Conservation (phyloP, 2,888 invertebrate species). For the Muschampia plurimacula region DNA sequence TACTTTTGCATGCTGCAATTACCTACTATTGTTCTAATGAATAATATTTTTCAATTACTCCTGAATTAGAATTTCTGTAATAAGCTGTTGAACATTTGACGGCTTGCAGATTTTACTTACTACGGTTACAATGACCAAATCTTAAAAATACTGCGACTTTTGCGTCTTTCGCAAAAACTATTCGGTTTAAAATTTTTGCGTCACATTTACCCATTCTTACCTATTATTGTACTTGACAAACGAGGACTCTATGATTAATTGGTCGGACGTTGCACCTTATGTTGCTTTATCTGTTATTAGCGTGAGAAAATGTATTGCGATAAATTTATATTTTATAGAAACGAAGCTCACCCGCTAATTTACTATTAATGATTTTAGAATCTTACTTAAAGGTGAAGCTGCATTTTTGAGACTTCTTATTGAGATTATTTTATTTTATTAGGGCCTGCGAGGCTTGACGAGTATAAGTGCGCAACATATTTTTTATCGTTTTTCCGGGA, state of each 20-base stretch:
- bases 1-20: too few relatives aligned
- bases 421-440: background rate
- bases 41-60: too few relatives aligned
- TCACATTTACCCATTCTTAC: conserved; percentile 22
- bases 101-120: background rate
- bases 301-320: conserved; percentile 34
- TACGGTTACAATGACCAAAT: background rate
- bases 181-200: conserved; percentile 14
- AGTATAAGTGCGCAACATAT: background rate
- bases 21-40: too few relatives aligned
- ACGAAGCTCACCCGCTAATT: conserved; percentile 6
- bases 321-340: conserved; percentile 16
- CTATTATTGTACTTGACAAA: conserved; percentile 35
- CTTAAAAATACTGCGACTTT: conserved; percentile 3
- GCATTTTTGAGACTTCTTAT: too few relatives aligned
- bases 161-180: background rate
- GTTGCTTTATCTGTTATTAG: conserved; percentile 25
- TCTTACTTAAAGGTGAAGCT: background rate
- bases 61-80: too few relatives aligned
- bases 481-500: background rate
- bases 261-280: conserved; percentile 29
- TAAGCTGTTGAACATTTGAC: too few relatives aligned
- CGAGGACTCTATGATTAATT: conserved; percentile 36
- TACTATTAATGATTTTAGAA: conserved; percentile 13
- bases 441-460: background rate